phyloP scores from a whole-genome alignment of 2,888 invertebrate genomes.

The Lobophora halterata region DNA sequence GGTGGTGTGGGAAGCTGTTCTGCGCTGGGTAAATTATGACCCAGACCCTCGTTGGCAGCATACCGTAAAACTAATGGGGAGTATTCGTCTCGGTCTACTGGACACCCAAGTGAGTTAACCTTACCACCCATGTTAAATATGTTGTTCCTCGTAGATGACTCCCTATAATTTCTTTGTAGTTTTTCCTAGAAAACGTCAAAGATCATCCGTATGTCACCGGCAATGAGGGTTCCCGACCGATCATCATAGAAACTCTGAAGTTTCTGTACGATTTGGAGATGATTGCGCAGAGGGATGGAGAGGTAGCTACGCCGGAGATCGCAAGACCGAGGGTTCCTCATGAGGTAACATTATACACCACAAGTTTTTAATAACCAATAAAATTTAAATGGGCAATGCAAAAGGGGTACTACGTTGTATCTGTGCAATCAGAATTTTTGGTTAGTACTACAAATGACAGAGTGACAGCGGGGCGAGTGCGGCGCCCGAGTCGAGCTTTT shows the following conservation, averaged over 20 bases:
- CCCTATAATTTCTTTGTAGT: slow-evolving; percentile 64
- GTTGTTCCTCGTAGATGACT: slow-evolving; percentile 5
- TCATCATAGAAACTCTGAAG: slow-evolving; percentile 94
- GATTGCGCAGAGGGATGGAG: slow-evolving; percentile 88
- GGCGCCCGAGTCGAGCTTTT: too few species aligned
- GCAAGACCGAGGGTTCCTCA: slow-evolving; percentile 92
- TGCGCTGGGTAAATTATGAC: slow-evolving; percentile 93
- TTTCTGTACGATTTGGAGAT: slow-evolving; percentile 96
- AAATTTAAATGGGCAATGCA: too few species aligned
- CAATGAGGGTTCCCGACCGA: slow-evolving; percentile 91
- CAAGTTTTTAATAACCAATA: too few species aligned
- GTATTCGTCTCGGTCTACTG: slow-evolving; percentile 90
- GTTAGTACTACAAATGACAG: too few species aligned
- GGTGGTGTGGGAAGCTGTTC: slow-evolving; percentile 91
- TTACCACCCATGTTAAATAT: not conserved
- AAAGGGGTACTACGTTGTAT: too few species aligned
- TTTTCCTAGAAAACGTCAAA: slow-evolving; percentile 94
- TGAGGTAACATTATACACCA: too few species aligned
- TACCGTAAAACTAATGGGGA: slow-evolving; percentile 89
- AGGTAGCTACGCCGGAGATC: slow-evolving; percentile 91
- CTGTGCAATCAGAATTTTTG: too few species aligned
- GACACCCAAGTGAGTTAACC: slow-evolving; percentile 83
- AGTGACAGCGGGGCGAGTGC: too few species aligned
- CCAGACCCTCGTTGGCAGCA: slow-evolving; percentile 86
- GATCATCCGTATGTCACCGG: slow-evolving; percentile 92